Evolutionary conservation across 2,888 invertebrate species (phyloP).

Genomic region (Orthosia incerta): DNA sequence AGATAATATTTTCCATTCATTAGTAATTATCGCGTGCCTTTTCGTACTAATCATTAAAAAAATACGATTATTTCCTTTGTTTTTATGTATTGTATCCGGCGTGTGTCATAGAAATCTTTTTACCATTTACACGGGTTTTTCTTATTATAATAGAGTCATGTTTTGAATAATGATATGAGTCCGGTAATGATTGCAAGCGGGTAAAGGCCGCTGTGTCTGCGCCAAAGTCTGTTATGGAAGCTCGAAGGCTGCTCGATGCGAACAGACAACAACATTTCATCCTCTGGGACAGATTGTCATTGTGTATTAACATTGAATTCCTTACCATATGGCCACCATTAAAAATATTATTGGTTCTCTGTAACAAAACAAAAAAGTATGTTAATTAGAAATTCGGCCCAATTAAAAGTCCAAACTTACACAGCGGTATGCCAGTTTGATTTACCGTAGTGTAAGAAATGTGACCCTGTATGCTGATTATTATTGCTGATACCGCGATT

Average conservation of each 20-base stretch:
- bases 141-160: constrained; percentile 63
- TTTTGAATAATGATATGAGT: constrained; percentile 69
- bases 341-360: constrained; percentile 21
- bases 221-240: constrained; percentile 71
- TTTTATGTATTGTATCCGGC: constrained; percentile 61
- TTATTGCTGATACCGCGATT: constrained; percentile 41
- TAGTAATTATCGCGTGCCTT: constrained; percentile 57
- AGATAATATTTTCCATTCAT: constrained; percentile 74
- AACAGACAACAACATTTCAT: constrained; percentile 65
- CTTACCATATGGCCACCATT: constrained; percentile 29
- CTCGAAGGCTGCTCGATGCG: constrained; percentile 73
- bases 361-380: constrained; percentile 44
- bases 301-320: constrained; percentile 53
- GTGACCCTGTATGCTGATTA: constrained; percentile 53
- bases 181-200: constrained; percentile 71
- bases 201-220: constrained; percentile 70
- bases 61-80: constrained; percentile 65
- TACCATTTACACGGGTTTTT: constrained; percentile 58
- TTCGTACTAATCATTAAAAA: constrained; percentile 58
- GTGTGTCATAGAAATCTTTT: constrained; percentile 60
- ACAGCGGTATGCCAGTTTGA: constrained; percentile 35
- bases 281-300: constrained; percentile 72
- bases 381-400: constrained; percentile 45
- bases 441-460: constrained; percentile 44
- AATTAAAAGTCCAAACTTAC: constrained; percentile 57